Conservation (phyloP, 2,888 invertebrate species). For the Homarus gammarus region DNA sequence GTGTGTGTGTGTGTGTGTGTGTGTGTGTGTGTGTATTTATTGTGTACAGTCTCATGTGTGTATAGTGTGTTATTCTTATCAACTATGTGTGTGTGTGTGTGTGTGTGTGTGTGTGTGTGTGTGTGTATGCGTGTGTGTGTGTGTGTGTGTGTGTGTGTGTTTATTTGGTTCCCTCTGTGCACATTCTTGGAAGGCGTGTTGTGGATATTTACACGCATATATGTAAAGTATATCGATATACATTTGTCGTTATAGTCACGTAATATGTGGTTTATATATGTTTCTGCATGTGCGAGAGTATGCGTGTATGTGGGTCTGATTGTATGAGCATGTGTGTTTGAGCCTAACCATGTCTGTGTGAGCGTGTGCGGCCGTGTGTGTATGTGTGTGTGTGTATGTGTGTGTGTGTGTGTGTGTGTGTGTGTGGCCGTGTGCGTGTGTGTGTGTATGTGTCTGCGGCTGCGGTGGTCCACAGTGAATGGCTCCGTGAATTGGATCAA, state of each 20-base stretch:
- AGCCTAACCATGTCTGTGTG: slow-evolving; percentile 8
- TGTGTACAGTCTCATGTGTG: no score
- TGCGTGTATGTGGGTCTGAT: slow-evolving; percentile 6
- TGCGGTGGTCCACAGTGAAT: not conserved
- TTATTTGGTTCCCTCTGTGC: slow-evolving; percentile 2
- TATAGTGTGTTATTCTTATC: no score
- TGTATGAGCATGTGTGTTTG: slow-evolving; percentile 26
- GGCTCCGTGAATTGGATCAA: slow-evolving; percentile 60
- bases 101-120: slow-evolving; percentile 25
- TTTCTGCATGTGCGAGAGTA: slow-evolving; percentile 14
- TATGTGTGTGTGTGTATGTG: slow-evolving; percentile 31
- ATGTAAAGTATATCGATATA: no score
- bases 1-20: slow-evolving; percentile 2
- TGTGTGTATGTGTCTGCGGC: slow-evolving; percentile 3
- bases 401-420: slow-evolving; percentile 43
- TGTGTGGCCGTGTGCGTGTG: slow-evolving; percentile 24
- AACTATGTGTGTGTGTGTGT: not conserved
- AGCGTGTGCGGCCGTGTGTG: slow-evolving; percentile 31
- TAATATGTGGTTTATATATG: not conserved
- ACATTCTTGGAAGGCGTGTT: no score
- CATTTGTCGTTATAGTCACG: no score
- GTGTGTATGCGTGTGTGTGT: slow-evolving; percentile 14
- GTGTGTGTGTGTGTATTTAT: not conserved
- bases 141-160: slow-evolving; percentile 14
- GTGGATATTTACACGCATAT: no score